These are phyloP conservation scores for Euspilapteryx auroguttella DNA, from an alignment of 2,888 invertebrate species.

Conservation along the genomic window DNA sequence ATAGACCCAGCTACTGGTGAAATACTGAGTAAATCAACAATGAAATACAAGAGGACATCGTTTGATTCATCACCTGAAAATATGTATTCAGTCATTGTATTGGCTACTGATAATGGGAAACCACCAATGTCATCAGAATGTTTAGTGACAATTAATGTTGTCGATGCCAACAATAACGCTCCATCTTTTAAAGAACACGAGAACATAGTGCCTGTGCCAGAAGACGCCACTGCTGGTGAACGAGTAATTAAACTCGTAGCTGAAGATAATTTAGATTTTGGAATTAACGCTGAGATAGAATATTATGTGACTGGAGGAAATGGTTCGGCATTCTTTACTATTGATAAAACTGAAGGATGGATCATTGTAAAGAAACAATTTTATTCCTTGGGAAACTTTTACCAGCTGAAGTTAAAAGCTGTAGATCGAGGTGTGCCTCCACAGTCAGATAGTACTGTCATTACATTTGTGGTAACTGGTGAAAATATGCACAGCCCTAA, in stretches of 20 bases:
- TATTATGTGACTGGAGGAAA: conserved; percentile 77
- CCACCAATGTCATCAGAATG: conserved; percentile 92
- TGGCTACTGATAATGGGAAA: conserved; percentile 93
- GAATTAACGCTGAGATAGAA: conserved; percentile 86
- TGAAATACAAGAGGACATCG: conserved; percentile 82
- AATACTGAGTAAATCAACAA: conserved; percentile 79
- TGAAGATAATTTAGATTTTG: conserved; percentile 77
- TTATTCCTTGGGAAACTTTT: conserved; percentile 64
- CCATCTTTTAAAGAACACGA: conserved; percentile 78
- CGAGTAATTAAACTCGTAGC: conserved; percentile 74
- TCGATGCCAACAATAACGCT: conserved; percentile 90
- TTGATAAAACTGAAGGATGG: conserved; percentile 82
- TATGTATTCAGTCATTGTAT: conserved; percentile 82
- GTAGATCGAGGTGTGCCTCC: conserved; percentile 88
- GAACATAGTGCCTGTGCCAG: conserved; percentile 81
- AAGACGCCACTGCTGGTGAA: conserved; percentile 72
- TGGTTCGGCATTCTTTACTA: conserved; percentile 71
- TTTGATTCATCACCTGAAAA: conserved; percentile 86
- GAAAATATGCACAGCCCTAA: conserved; percentile 80
- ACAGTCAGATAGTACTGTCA: conserved; percentile 73
- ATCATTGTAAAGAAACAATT: conserved; percentile 68
- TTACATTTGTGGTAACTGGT: conserved; percentile 80
- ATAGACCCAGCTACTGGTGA: conserved; percentile 95
- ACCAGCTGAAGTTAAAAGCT: conserved; percentile 72
- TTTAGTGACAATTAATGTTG: conserved; percentile 82